phyloP scores from a whole-genome alignment of 1,140 invertebrate species.

The Pemphigus obesinymphae region DNA sequence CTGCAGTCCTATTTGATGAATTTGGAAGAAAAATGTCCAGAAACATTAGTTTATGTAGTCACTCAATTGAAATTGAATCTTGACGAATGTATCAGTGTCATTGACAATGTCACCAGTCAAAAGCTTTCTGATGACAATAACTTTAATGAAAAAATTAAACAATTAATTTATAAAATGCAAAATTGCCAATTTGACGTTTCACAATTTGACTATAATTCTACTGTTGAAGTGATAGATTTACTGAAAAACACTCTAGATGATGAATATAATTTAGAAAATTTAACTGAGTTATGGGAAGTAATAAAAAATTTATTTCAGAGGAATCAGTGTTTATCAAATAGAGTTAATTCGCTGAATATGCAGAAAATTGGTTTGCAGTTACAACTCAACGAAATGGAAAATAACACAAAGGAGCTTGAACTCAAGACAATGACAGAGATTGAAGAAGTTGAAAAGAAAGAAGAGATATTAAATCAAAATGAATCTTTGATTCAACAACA shows the following conservation, averaged over 20 bases:
- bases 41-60: background rate
- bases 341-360: slow-evolving; percentile 12
- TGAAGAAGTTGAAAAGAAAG: background rate
- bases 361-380: slow-evolving; percentile 15
- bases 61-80: background rate
- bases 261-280: background rate
- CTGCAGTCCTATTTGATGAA: background rate
- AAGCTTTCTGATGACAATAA: background rate
- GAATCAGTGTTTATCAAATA: background rate
- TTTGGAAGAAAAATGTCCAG: background rate
- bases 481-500: slow-evolving; percentile 28
- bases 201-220: background rate
- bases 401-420: background rate
- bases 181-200: background rate
- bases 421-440: background rate
- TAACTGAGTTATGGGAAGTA: background rate
- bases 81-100: background rate
- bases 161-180: background rate
- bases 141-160: background rate
- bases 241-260: background rate
- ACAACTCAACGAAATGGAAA: slow-evolving; percentile 10
- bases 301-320: background rate
- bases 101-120: background rate
- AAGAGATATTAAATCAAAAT: background rate
- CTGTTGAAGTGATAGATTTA: background rate